Evolutionary conservation across 2,797 vertebrate species (phyloP).

Genomic region (Girardinus metallicus): DNA sequence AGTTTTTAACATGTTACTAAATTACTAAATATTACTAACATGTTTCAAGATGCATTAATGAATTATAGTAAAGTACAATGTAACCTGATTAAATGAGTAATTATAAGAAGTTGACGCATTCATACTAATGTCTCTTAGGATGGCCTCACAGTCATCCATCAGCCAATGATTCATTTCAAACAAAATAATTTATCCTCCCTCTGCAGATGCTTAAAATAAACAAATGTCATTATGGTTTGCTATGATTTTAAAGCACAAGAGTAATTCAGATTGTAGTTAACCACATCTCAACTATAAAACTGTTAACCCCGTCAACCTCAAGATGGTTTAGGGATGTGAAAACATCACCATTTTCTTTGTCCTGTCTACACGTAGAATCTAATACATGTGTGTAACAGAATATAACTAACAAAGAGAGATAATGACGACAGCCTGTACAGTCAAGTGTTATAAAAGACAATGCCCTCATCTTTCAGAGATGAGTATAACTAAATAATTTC

Average conservation of each 20-base stretch:
- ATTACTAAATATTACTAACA: background rate
- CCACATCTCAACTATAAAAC: background rate
- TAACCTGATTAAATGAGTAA: background rate
- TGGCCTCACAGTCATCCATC: too few species aligned
- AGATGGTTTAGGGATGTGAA: background rate
- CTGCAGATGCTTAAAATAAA: background rate
- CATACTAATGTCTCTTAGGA: too few species aligned
- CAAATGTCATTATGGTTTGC: background rate
- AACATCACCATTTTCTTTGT: background rate
- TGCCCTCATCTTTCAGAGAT: background rate
- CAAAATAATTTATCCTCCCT: background rate
- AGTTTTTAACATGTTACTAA: background rate
- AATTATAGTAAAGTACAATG: background rate
- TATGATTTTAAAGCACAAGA: background rate
- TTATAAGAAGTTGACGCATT: background rate
- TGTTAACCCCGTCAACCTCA: background rate
- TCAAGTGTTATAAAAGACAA: background rate
- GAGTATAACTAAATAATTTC: background rate
- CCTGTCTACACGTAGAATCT: background rate
- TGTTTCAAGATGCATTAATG: background rate
- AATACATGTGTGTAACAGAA: background rate
- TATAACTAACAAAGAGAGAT: background rate
- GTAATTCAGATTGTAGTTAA: background rate
- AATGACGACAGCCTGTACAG: background rate
- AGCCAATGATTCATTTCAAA: background rate